Evolutionary conservation across 2,888 invertebrate genomes (phyloP).

Genomic region (Bugulina stolonifera): DNA sequence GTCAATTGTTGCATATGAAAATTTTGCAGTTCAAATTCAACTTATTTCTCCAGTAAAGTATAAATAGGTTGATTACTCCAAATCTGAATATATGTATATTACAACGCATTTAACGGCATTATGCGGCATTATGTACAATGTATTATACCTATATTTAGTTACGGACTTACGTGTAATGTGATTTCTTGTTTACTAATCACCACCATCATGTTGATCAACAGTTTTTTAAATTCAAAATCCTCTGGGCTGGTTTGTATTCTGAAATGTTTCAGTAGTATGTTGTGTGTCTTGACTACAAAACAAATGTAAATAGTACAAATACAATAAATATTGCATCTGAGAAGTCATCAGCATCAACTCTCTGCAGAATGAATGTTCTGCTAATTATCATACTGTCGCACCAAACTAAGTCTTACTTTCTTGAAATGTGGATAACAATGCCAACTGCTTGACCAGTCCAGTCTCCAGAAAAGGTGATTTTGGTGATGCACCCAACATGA

Average conservation of each 20-base stretch:
- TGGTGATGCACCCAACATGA: slow-evolving; percentile 41
- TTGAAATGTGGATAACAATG: slow-evolving; percentile 51
- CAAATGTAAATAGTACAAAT: background rate
- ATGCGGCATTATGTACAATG: no score
- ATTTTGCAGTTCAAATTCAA: no score
- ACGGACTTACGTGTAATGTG: slow-evolving; percentile 38
- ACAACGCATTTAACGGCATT: no score
- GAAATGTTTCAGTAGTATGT: slow-evolving; percentile 48
- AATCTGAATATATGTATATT: no score
- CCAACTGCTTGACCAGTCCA: slow-evolving; percentile 51
- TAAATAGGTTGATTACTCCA: no score
- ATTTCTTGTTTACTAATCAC: slow-evolving; percentile 43
- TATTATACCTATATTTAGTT: no score
- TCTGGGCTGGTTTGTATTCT: slow-evolving; percentile 48
- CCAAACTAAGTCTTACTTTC: slow-evolving; percentile 49
- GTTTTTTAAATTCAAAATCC: slow-evolving; percentile 53
- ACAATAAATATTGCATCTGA: background rate
- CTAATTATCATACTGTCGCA: background rate
- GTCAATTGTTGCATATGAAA: no score
- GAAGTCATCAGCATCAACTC: background rate
- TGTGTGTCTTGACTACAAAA: slow-evolving; percentile 50
- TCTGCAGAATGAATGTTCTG: background rate
- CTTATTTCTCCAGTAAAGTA: no score
- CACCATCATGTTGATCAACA: slow-evolving; percentile 48
- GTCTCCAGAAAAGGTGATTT: slow-evolving; percentile 52